Percentiles rank a stretch among this genome's conserved stretches.
These are phyloP conservation scores for Amiota mariae DNA, from an alignment of 2,888 invertebrate genomes.

Conservation along the genomic window DNA sequence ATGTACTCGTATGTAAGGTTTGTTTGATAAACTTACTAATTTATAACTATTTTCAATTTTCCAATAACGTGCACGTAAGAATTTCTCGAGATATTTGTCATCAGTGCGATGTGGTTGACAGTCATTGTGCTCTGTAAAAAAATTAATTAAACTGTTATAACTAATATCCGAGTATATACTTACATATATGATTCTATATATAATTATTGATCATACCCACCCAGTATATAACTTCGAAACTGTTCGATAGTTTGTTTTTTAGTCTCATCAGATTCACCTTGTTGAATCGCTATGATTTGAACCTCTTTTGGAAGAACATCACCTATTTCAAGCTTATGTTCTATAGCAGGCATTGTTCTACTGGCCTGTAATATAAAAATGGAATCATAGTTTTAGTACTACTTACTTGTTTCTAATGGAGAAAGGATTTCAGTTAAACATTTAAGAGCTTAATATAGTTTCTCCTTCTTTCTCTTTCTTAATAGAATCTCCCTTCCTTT, in stretches of 20 bases:
- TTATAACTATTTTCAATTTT: conserved; percentile 82
- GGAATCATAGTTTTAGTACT: neutral
- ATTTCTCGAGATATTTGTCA: conserved; percentile 82
- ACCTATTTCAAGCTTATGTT: conserved; percentile 77
- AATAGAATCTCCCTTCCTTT: too few species aligned
- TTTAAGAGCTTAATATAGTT: too few species aligned
- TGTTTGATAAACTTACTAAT: conserved; percentile 77
- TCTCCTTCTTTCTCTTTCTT: too few species aligned
- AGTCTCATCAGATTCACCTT: conserved; percentile 82
- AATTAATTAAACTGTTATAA: conserved; percentile 18
- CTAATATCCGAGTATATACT: neutral
- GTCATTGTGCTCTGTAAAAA: conserved; percentile 81
- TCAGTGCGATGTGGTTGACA: conserved; percentile 84
- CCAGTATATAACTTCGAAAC: conserved; percentile 83
- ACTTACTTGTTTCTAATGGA: too few species aligned
- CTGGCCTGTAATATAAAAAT: conserved; percentile 18
- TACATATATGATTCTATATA: neutral
- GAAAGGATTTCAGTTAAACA: too few species aligned
- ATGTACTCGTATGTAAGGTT: too few species aligned
- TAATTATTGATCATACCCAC: conserved; percentile 71
- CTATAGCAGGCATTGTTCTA: conserved; percentile 62
- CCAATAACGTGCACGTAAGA: conserved; percentile 84
- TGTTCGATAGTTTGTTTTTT: conserved; percentile 81
- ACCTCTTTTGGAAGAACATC: conserved; percentile 80
- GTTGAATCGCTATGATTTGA: conserved; percentile 78